Evolutionary conservation across 2,113 vertebrate genomes (phyloP), one percentile per base, ranked within the genome.

Genomic region (Cryptotis parvus): DNA sequence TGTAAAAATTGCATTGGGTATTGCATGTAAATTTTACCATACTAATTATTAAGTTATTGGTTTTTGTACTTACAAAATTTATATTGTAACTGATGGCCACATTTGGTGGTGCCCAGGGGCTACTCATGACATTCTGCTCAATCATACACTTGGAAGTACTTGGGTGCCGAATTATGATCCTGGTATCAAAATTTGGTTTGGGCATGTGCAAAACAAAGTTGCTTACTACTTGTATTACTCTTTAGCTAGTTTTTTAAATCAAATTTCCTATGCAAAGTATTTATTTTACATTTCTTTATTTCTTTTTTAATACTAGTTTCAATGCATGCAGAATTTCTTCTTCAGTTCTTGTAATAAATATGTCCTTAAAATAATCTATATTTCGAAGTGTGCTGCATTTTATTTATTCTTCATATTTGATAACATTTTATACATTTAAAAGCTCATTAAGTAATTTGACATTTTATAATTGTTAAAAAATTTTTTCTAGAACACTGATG

Each of bases 291-390:
- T 63, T 77, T 76, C 3, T 3, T 66, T 39, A 1, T 45, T 83
- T 15, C 18, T 37, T 33, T 27, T 41, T 66, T n/a, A 78, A 89
- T 65, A 55, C 3, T 88, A 0, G 26, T 45, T 77, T 86, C 49
- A 26, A 27, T 82, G 58, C 55, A 73, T 24, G 41, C 18, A 49
- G 31, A 83, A 45, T 72, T 77, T 87, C 11, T 66, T 9, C 70
- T 39, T 87, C 9, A 70, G 12, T 72, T 80, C 55, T 85, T 58
- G 86, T n/a, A 87, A 31, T 58, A 87, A 90, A 63, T 86, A 65
- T 29, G 70, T 70, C 29, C 33, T 89, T 39, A 55, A 26, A 33
- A 75, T 33, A 81, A 55, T 20, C 3, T 27, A 77, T 82, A 49
- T 43, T 52, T 63, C 65, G 49, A 8, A 55, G 72, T 73, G 31